Evolutionary conservation across 2,113 vertebrate species (phyloP), one percentile per base, ranked within the genome.

Genomic region (Tachysurus fulvidraco): DNA sequence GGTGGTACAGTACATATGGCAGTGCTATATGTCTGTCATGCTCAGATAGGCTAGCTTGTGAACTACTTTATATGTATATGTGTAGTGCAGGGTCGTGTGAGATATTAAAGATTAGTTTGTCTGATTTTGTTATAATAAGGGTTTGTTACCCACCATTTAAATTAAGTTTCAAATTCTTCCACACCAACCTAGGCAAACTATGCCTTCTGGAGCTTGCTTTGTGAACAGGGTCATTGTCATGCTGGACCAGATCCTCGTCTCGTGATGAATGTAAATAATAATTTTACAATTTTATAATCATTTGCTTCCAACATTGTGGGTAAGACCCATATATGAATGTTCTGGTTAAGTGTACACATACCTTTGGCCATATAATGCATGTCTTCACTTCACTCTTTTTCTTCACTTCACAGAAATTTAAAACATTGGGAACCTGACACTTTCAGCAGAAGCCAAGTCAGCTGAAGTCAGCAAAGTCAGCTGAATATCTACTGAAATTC

Each of bases 1-100:
- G 46, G 64, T 19, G 30, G 62, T 57, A 65, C 84, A 86, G 62
- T 57, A 65, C 84, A 86, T 86, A 88, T 83, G 84, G 41, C 55
- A 9, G 60, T 44, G 62, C 73, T 55, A 21, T 85, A 80, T 76
- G 81, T 76, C 6, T 74, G 55, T 81, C 77, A 62, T 86, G 81
- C 81, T 86, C 52, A 79, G 30, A 86, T 28, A 73, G 67, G 76
- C 82, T 71, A 86, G 25, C 55, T 77, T 44, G 54, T 74, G 83
- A 59, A 54, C 19, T 36, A 28, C 4, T 19, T 25, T 65, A 28
- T 30, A 30, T 54, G 28, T 71, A 59, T 57, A 41, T 21, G n/a
- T 73, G 67, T 57, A 46, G 69, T 44, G 36, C 8, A 17, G 13
- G 46, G 46, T 3, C 25, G 23, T 17, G 2, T 44, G n/a, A 62